Evolutionary conservation across 2,113 vertebrate genomes (phyloP).

Genomic region (Puma concolor): DNA sequence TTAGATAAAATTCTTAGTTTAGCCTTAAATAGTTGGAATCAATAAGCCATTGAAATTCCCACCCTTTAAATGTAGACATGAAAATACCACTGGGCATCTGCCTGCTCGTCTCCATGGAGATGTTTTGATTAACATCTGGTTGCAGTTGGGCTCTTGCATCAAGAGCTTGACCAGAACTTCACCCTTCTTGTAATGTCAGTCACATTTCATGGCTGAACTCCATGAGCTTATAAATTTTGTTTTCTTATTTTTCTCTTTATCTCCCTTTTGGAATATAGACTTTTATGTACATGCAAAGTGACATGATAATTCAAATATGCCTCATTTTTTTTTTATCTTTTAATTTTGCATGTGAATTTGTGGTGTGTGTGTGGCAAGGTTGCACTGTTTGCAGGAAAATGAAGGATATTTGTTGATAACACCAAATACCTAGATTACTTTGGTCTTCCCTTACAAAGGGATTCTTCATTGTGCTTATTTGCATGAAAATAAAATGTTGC

Average conservation of each 20-base stretch:
- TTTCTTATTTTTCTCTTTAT: slow-evolving; percentile 52
- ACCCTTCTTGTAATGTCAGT: slow-evolving; percentile 61
- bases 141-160: slow-evolving; percentile 50
- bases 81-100: slow-evolving; percentile 52
- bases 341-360: slow-evolving; percentile 16
- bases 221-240: slow-evolving; percentile 61
- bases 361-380: neutral
- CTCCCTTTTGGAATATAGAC: neutral
- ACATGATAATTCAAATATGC: neutral
- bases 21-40: slow-evolving; percentile 51
- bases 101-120: slow-evolving; percentile 54
- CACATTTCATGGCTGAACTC: slow-evolving; percentile 44
- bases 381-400: neutral
- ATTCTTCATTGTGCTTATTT: slow-evolving; percentile 7
- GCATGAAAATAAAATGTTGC: slow-evolving; percentile 18
- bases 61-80: slow-evolving; percentile 22
- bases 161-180: slow-evolving; percentile 48
- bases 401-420: neutral
- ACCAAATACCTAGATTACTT: neutral
- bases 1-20: slow-evolving; percentile 51
- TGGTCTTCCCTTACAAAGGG: slow-evolving; percentile 47
- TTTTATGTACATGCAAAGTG: slow-evolving; percentile 14
- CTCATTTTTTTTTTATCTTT: slow-evolving; percentile 40
- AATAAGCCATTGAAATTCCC: slow-evolving; percentile 38
- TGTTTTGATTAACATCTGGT: slow-evolving; percentile 69